A percentile compares a stretch with the other conserved stretches of the same genome.
phyloP scores from a whole-genome alignment of 2,113 vertebrate species.

The Ammodramus savannarum region DNA sequence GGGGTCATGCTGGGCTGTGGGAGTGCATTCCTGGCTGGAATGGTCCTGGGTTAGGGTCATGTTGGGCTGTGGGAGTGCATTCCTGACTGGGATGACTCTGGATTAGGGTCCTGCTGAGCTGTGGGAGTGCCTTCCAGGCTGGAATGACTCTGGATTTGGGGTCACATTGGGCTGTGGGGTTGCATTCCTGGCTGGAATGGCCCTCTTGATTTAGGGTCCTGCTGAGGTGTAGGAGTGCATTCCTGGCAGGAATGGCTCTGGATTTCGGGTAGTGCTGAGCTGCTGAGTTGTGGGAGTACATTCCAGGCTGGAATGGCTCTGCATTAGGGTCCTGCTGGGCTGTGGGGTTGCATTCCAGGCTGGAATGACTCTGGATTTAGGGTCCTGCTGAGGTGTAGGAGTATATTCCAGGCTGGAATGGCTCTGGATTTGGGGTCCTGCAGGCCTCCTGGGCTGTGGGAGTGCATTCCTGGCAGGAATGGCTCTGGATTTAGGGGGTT shows the following conservation, averaged over 20 bases:
- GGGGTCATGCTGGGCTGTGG: rapidly evolving
- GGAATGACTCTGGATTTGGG: not conserved
- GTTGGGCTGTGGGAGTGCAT: too few relatives aligned
- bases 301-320: not conserved
- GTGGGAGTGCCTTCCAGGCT: not conserved
- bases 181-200: not conserved
- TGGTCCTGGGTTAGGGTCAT: not conserved
- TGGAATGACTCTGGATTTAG: not conserved
- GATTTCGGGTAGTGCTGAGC: not conserved
- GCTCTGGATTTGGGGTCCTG: not conserved
- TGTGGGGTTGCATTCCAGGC: not conserved
- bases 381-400: not conserved
- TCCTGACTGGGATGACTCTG: not conserved
- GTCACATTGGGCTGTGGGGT: rapidly evolving
- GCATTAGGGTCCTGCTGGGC: too few relatives aligned
- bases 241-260: not conserved
- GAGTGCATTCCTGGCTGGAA: not conserved
- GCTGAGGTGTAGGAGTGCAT: not conserved
- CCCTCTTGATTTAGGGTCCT: not conserved
- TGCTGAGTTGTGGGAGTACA: too few relatives aligned
- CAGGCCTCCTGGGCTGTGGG: too few relatives aligned
- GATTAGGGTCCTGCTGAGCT: not conserved
- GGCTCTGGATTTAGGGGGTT: too few relatives aligned
- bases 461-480: not conserved
- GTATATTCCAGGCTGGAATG: not conserved